Base-by-base conservation (phyloP, 2,113 vertebrate genomes). In the Chrysochloris asiatica region DNA sequence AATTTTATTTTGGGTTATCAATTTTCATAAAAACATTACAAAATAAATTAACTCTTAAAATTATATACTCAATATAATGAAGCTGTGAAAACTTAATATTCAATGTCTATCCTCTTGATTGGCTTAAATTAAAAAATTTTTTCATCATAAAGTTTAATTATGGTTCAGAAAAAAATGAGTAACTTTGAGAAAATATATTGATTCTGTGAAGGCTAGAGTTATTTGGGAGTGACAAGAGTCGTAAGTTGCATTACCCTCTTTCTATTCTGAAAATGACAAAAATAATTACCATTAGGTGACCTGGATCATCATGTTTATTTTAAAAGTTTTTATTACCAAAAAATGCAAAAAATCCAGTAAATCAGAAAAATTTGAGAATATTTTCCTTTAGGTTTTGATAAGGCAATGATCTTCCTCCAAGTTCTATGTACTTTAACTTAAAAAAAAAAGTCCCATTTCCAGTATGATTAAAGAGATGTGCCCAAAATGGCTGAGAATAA, bases 271-370 rank as follows among this genome's bases (percentile, higher is more conserved):
- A 90, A 94, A 94, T 88, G 67, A 84, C 72, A 93, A 61, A 82
- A 83, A 72, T 28, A 73, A 26, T 50, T 72, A 73, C 33, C 48
- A 43, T 73, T 73, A 54, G 50, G 36, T 72, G 28, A 48, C 47
- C 59, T 56, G 28, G 33, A 47, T 89, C 75, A 94, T 33, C 96
- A 96, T 91, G 95, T 98, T 98, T 98, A 98, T 98, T 98, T 97
- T 96, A 97, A 98, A 98, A 98, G 73, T 97, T 94, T 92, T 96
- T 93, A 96, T 97, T 98, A 98, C 97, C 73, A 98, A 98, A 85
- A 98, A 45, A 22, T 98, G 98, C 98, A 98, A 98, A 98, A 98
- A 98, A 95, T n/a, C 97, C 97, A 96, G 96, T 97, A 96, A 96
- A 97, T 54, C 95, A 85, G 92, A 48, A 76, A 97, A 98, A 97